Percentiles rank a stretch among this genome's conserved stretches.
These are phyloP conservation scores for Stylophora pistillata DNA, from an alignment of 64 coral and sea anemone species.

Conservation along the genomic window DNA sequence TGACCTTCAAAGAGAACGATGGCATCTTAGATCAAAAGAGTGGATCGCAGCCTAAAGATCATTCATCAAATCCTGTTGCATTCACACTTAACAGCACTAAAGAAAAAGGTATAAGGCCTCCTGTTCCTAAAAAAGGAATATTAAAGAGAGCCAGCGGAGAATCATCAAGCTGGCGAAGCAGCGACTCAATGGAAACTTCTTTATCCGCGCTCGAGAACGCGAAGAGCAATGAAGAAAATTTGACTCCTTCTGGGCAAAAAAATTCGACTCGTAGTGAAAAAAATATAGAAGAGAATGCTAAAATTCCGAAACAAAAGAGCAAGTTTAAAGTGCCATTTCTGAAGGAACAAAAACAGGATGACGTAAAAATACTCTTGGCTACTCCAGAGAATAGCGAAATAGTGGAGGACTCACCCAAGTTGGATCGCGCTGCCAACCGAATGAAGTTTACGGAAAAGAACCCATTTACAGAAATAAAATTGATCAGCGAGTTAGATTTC, in stretches of 20 bases:
- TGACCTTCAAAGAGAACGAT: not conserved
- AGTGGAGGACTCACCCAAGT: constrained; percentile 31
- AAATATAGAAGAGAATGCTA: not conserved
- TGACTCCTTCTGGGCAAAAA: not conserved
- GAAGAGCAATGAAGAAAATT: not conserved
- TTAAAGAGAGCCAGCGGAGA: not conserved
- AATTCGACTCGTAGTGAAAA: too few species aligned
- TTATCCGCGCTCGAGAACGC: not conserved
- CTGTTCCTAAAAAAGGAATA: constrained; percentile 11
- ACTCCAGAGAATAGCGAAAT: constrained; percentile 40
- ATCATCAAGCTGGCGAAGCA: not conserved
- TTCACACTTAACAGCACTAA: constrained; percentile 19
- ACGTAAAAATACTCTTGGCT: constrained; percentile 13
- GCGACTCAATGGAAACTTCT: not conserved
- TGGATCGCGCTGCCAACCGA: not conserved
- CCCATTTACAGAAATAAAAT: not conserved
- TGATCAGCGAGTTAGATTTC: not conserved
- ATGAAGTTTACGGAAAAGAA: not conserved
- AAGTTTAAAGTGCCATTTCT: constrained; percentile 8
- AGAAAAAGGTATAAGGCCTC: not conserved
- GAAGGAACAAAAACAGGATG: constrained; percentile 12
- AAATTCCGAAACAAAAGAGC: constrained; percentile 2
- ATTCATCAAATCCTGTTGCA: not conserved
- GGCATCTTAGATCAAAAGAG: not conserved
- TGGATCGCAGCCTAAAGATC: not conserved